A percentile compares a stretch with the other conserved stretches of the same genome.
Evolutionary conservation across 2,113 vertebrate species (phyloP).

Genomic region (Brienomyrus longianalis): DNA sequence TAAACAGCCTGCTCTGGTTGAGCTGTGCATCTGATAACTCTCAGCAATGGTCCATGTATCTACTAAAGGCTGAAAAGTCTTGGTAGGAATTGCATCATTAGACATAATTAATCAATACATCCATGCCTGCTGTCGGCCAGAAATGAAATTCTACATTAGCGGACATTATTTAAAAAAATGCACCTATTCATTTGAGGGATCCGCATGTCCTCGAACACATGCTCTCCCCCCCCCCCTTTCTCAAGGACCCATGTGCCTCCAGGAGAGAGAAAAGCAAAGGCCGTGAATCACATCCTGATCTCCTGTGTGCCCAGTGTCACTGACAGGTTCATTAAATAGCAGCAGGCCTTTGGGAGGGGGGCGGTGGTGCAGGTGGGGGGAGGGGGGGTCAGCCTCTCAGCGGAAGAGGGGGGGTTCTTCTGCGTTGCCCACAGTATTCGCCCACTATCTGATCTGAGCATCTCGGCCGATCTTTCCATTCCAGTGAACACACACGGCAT

Average conservation of each 20-base stretch:
- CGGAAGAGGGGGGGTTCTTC: background rate
- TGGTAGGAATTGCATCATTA: background rate
- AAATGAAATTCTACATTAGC: background rate
- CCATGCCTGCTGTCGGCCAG: background rate
- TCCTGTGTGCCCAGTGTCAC: background rate
- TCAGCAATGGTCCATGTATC: background rate
- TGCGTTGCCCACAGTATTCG: background rate
- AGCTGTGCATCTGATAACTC: background rate
- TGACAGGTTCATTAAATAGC: slow-evolving; percentile 10
- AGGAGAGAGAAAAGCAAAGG: background rate
- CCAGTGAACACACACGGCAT: background rate
- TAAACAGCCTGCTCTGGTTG: background rate
- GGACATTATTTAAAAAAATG: background rate
- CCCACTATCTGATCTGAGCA: slow-evolving; percentile 1
- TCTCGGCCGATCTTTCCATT: background rate
- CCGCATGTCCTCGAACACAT: background rate
- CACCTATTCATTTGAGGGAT: background rate
- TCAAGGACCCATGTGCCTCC: background rate
- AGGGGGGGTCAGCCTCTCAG: background rate
- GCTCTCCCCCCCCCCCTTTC: background rate
- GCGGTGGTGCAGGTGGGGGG: background rate
- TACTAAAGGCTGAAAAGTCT: background rate
- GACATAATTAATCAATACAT: background rate
- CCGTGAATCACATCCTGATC: background rate
- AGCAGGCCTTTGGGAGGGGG: background rate